Conservation (phyloP, 2,888 invertebrate genomes). For the Quadriops clusia region DNA sequence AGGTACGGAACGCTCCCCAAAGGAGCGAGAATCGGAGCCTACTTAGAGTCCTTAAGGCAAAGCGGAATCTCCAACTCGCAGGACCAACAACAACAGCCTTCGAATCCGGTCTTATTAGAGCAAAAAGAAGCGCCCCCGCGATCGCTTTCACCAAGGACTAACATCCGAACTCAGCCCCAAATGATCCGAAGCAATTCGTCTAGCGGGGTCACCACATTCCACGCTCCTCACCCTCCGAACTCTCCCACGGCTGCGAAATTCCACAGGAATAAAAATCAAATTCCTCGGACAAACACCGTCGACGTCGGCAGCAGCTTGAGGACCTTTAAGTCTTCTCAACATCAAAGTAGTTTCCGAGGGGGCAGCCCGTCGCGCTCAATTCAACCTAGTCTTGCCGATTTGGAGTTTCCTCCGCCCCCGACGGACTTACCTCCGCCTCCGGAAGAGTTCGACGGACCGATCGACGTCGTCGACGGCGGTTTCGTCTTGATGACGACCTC, state of each 20-base stretch:
- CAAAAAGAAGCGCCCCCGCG: slow-evolving; percentile 30
- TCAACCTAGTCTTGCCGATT: slow-evolving; percentile 65
- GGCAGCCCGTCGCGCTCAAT: slow-evolving; percentile 59
- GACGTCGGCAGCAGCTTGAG: slow-evolving; percentile 30
- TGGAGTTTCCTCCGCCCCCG: slow-evolving; percentile 83
- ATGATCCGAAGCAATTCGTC: slow-evolving; percentile 87
- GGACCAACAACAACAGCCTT: slow-evolving; percentile 18
- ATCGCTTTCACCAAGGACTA: slow-evolving; percentile 55
- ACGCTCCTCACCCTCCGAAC: slow-evolving; percentile 41
- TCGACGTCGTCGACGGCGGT: slow-evolving; percentile 24
- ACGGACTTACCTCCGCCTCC: slow-evolving; percentile 69
- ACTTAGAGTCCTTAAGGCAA: slow-evolving; percentile 83
- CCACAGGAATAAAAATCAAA: slow-evolving; percentile 40
- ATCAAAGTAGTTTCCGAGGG: slow-evolving; percentile 39
- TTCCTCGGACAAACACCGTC: slow-evolving; percentile 31
- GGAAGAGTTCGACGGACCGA: slow-evolving; percentile 44
- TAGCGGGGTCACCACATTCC: slow-evolving; percentile 60
- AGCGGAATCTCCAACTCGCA: slow-evolving; percentile 45
- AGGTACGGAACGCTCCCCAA: slow-evolving; percentile 95
- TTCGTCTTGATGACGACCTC: slow-evolving; percentile 26
- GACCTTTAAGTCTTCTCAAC: slow-evolving; percentile 35
- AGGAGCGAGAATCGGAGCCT: slow-evolving; percentile 91
- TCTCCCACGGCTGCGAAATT: slow-evolving; percentile 52
- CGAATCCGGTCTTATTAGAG: slow-evolving; percentile 26
- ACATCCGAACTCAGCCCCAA: slow-evolving; percentile 56